phyloP scores from a whole-genome alignment of 2,888 invertebrate genomes.

The Latrodectus hesperus region DNA sequence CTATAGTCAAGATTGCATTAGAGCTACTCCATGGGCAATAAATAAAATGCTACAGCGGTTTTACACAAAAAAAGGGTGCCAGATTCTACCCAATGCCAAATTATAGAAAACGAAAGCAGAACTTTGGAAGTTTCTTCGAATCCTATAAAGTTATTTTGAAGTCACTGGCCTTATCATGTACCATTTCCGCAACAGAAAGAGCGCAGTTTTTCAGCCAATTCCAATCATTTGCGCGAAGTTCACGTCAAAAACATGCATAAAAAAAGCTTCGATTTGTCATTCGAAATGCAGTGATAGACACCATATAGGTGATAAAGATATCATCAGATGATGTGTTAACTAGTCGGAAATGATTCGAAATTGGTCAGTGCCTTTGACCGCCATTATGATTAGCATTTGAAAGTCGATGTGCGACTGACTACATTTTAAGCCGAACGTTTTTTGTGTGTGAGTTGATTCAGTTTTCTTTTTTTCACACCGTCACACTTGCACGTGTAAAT shows the following conservation, averaged over 20 bases:
- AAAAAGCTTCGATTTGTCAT: conserved; percentile 23
- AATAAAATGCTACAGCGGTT: no score
- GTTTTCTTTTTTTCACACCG: conserved; percentile 3
- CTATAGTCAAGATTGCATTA: no score
- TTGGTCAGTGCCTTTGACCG: conserved; percentile 38
- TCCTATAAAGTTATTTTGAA: not conserved
- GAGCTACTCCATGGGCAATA: no score
- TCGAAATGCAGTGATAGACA: conserved; percentile 6
- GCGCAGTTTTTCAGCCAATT: conserved; percentile 20
- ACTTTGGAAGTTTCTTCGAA: not conserved
- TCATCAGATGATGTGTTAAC: conserved; percentile 35
- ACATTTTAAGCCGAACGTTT: not conserved
- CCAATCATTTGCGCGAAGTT: conserved; percentile 13
- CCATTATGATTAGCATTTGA: conserved; percentile 16
- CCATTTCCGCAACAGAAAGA: conserved; percentile 48
- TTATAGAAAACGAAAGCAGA: not conserved
- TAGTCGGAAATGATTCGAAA: conserved; percentile 49
- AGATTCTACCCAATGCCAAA: not conserved
- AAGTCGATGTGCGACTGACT: conserved; percentile 33
- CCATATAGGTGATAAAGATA: conserved; percentile 31
- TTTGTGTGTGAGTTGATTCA: not conserved
- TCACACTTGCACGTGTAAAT: conserved; percentile 13
- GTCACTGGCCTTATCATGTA: conserved; percentile 27
- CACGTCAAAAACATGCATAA: conserved; percentile 1
- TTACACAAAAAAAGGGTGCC: no score